Conservation (phyloP, 2,888 invertebrate genomes). For the Rhamphomyia laevipes region DNA sequence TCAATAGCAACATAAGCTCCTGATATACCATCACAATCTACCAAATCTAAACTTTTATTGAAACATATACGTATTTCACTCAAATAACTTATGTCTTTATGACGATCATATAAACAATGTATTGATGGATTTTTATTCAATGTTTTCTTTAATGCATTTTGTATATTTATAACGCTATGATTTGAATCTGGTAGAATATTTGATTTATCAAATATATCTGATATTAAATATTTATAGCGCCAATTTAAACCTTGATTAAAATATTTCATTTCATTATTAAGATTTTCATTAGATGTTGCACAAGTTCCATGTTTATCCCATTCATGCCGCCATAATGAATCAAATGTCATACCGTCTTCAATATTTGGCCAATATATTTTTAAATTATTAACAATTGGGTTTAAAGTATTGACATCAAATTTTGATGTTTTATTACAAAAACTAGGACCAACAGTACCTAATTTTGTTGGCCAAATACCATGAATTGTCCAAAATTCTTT, state of each 20-base stretch:
- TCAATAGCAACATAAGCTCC: constrained; percentile 24
- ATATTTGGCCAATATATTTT: constrained; percentile 61
- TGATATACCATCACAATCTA: constrained; percentile 52
- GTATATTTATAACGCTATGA: constrained; percentile 40
- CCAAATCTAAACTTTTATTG: constrained; percentile 48
- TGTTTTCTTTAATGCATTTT: constrained; percentile 41
- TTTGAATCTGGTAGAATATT: constrained; percentile 45
- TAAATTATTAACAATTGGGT: constrained; percentile 45
- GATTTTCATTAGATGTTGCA: constrained; percentile 43
- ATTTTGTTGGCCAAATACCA: constrained; percentile 71
- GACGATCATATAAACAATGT: constrained; percentile 49
- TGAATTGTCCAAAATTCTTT: constrained; percentile 64
- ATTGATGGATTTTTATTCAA: constrained; percentile 50
- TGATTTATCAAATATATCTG: constrained; percentile 42
- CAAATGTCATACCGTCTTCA: constrained; percentile 36
- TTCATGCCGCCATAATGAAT: constrained; percentile 66
- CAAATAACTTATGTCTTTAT: constrained; percentile 45
- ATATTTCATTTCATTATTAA: constrained; percentile 55
- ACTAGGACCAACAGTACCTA: constrained; percentile 51
- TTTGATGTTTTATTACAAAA: constrained; percentile 58
- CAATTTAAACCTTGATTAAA: constrained; percentile 52
- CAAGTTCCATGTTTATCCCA: constrained; percentile 79
- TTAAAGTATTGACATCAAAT: constrained; percentile 50
- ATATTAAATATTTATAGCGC: constrained; percentile 49
- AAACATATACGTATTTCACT: constrained; percentile 66